phyloP scores from a whole-genome alignment of 2,113 vertebrate genomes.

The Muscicapa adusta region DNA sequence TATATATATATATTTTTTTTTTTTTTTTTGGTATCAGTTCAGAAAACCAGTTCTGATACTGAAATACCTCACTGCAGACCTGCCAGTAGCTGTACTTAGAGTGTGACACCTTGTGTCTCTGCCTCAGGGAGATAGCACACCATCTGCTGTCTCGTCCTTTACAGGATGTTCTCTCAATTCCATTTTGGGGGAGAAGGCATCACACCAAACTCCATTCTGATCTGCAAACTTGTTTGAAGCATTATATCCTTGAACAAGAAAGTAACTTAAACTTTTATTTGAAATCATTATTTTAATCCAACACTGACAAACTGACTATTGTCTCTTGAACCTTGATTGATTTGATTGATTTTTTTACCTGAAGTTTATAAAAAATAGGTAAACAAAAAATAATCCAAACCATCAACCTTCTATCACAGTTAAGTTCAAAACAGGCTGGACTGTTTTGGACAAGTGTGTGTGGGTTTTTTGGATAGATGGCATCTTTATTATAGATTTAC shows the following conservation, averaged over 20 bases:
- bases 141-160: slow-evolving; percentile 43
- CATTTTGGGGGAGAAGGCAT: not conserved
- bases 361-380: not conserved
- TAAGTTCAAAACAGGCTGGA: not conserved
- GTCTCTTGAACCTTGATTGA: not conserved
- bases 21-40: not conserved
- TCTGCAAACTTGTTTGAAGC: not conserved
- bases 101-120: slow-evolving; percentile 37
- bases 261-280: not conserved
- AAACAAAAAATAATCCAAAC: not conserved
- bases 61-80: slow-evolving; percentile 7
- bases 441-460: not conserved
- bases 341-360: not conserved
- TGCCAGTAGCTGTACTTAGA: slow-evolving; percentile 9
- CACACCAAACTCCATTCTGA: not conserved
- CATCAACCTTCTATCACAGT: not conserved
- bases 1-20: no score
- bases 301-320: not conserved
- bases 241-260: not conserved
- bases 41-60: not conserved
- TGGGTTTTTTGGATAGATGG: not conserved
- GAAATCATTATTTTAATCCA: not conserved
- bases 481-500: not conserved
- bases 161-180: slow-evolving; percentile 37
- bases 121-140: slow-evolving; percentile 9